Evolutionary conservation across 1,140 invertebrate species (phyloP).

Genomic region (Alviniconcha marisindica): DNA sequence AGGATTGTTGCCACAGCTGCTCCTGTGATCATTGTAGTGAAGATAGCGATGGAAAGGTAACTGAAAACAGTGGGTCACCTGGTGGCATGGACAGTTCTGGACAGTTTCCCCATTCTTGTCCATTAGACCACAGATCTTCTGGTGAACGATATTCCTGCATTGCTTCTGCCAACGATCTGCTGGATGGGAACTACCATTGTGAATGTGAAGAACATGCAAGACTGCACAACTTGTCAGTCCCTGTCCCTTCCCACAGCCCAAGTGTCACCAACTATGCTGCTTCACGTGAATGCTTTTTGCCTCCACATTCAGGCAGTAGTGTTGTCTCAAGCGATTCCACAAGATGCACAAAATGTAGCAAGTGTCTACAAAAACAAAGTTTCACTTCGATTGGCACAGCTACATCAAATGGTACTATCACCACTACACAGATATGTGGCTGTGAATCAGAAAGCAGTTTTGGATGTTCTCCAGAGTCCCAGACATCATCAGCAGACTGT

Average conservation of each 20-base stretch:
- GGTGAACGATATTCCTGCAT: neutral
- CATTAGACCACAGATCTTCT: neutral
- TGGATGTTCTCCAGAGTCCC: neutral
- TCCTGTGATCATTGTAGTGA: neutral
- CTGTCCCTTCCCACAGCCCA: neutral
- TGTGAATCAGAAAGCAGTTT: neutral
- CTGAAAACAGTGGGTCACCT: neutral
- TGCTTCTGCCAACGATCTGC: slow-evolving; percentile 35
- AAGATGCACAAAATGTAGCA: no score
- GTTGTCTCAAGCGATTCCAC: no score
- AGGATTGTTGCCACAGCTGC: neutral
- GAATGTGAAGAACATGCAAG: slow-evolving; percentile 15
- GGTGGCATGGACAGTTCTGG: neutral
- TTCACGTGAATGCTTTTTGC: neutral
- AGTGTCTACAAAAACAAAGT: no score
- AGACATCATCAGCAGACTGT: neutral
- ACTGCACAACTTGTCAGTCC: neutral
- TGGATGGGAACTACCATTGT: slow-evolving; percentile 41
- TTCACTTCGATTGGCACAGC: neutral
- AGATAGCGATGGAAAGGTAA: neutral
- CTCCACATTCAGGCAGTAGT: no score
- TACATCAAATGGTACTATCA: neutral
- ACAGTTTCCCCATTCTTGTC: neutral
- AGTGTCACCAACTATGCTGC: neutral
- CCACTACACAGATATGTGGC: neutral